phyloP scores from a whole-genome alignment of 2,113 vertebrate species.

The Actenoides lindsayi region DNA sequence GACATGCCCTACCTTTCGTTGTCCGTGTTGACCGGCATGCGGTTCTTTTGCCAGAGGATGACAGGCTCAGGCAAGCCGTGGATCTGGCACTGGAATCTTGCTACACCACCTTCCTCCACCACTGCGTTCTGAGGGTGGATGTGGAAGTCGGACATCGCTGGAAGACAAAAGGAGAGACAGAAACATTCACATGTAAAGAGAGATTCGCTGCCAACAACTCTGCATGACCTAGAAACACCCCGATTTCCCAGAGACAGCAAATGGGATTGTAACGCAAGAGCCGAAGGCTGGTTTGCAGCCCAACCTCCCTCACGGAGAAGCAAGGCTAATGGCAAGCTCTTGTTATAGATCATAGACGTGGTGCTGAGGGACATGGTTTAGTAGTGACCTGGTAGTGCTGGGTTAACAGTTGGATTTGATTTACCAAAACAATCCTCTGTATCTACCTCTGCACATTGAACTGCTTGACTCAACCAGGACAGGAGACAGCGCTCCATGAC shows the following conservation, averaged over 20 bases:
- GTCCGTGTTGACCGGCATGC: constrained; percentile 83
- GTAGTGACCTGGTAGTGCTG: background rate
- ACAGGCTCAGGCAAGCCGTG: constrained; percentile 92
- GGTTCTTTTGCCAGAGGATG: constrained; percentile 96
- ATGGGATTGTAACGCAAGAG: background rate
- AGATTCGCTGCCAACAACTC: background rate
- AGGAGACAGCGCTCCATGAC: background rate
- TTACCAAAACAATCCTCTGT: background rate
- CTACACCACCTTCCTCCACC: constrained; percentile 89
- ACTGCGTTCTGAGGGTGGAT: constrained; percentile 88
- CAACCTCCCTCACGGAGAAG: background rate
- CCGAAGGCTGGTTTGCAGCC: background rate
- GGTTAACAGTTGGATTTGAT: background rate
- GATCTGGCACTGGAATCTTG: constrained; percentile 97
- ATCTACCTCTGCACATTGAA: background rate
- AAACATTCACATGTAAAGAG: background rate
- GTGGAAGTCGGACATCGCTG: constrained; percentile 96
- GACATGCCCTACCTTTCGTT: constrained; percentile 84
- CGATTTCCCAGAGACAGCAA: background rate
- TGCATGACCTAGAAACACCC: background rate
- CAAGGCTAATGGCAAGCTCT: background rate
- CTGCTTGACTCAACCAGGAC: background rate
- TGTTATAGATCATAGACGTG: background rate
- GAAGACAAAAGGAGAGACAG: constrained; percentile 6
- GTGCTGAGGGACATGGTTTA: background rate